Base-by-base conservation (phyloP, 2,113 vertebrate species). In the Perca flavescens region DNA sequence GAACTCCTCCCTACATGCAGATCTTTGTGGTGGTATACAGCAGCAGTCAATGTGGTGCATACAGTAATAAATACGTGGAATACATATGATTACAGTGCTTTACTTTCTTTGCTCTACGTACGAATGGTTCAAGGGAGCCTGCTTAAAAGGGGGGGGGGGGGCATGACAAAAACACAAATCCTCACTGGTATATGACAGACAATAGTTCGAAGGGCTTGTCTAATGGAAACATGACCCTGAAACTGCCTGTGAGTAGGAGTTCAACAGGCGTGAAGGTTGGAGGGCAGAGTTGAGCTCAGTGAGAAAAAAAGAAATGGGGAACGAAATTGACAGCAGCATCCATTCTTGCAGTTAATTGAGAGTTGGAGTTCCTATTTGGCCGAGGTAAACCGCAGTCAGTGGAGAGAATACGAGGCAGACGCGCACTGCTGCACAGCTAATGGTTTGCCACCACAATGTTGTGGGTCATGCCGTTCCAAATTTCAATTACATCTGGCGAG, bases 401-500 rank as follows among this genome's bases (percentile, higher is more conserved):
- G 79, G n/a, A 8, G 70, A 58, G 68, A 75, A 46, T 22, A 22
- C 65, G 60, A 86, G 69, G 65, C 52, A 3, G 84, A 19, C 22
- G 17, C 0, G 2, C 47, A 1, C 65, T 1, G 47, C 83, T 81
- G 83, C 80, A 72, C 77, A 36, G 60, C 82, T 83, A 84, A 85
- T 82, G 69, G 50, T 73, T 61, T 43, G 53, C 47, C 19, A 10
- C 21, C 28, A 62, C 84, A 54, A 46, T 54, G 60, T 40, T 80
- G 58, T 79, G 64, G 78, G 84, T 82, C 87, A 77, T 2, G 75
- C 77, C 25, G 13, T 54, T 71, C 76, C 65, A 9, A 81, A 83
- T 91, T 93, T 86, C 85, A 88, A 85, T 93, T 91, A 88, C 80
- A 79, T 19, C 52, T 28, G 36, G 28, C 19, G 22, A 70, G 67